Base-by-base conservation (phyloP, 2,888 invertebrate species). In the Cantharis nigra region DNA sequence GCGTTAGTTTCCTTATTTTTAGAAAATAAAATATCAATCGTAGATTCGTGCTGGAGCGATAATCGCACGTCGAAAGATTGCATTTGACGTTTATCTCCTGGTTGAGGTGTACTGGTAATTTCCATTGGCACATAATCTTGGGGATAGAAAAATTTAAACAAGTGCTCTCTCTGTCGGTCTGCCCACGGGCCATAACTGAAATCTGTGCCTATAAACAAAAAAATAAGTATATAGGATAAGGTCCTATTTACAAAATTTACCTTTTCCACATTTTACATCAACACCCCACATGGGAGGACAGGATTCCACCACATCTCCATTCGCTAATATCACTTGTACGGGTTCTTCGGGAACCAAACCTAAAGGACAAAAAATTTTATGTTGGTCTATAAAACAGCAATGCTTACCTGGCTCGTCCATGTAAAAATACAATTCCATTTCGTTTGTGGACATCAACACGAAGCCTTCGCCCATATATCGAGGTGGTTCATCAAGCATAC, bases 151-250 rank as follows among this genome's bases (percentile, higher is more conserved):
- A 98, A 98, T 89, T 94, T 96, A 89, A 97, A 98, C 33, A 99
- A 90, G 88, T 96, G 94, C 86, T 98, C 98, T 80, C 99, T 92
- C 87, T 99, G 99, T 71, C 98, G 92, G 87, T 99, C 99, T 3
- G 98, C 99, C 99, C 99, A 99, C 0, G 99, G 99, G 0, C 99
- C 99, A 86, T 99, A 99, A 88, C 98, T 98, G 84, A 99, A 96
- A 86, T 98, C 97, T 3, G 96, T 97, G 0, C 92, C 86, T 86
- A 70, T 69, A 83, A 81, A 14, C 23, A 11, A 18, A 74, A 69
- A 70, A 18, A 9, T 9, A n/a, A 26, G 26, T 26, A 26, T 26
- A 26, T 5, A 4, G 23, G 20, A 20, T 20, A 20, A 20, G 23
- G 5, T 23, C 7, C 23, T 23, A 23, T 23, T 23, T 23, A 3